Evolutionary conservation across 2,888 invertebrate genomes (phyloP), one percentile per base, ranked within the genome.

Genomic region (Muscina levida): DNA sequence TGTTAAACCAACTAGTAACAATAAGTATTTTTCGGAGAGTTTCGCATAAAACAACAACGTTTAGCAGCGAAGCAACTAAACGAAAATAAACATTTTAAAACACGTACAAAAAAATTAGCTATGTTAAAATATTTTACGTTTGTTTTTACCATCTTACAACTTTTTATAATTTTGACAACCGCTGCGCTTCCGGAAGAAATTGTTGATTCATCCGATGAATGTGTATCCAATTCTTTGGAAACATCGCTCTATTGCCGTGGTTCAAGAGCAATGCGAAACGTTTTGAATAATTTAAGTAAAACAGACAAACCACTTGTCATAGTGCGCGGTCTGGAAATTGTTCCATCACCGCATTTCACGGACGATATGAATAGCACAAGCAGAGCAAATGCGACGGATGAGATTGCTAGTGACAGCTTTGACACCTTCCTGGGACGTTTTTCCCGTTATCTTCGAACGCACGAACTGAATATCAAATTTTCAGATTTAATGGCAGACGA

Each of bases 381-480:
- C 31, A 31, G 11, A 2, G 15, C n/a, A n/a, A 48, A 15, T 3
- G 26, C 1, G 2, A n/a, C n/a, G n/a, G n/a, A n/a, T n/a, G 59
- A 53, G 5, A 56, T 39, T 24, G 76, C 17, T 59, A 11, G 2
- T 39, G 82, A 59, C 42, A 22, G 8, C 15, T 48, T 59, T 17
- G 77, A 83, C 82, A 13, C 81, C 24, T 76, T 89, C n/a, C 83
- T 94, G 72, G 93, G 92, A 6, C 85, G 84, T 17, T 90, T 95
- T 85, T 92, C 94, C 15, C 93, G 92, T 85, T 95, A 95, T 84
- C 89, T 96, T 1, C 92, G 94, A 86, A 94, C 92, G 1, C 94
- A 95, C 83, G 96, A 96, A 87, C 87, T 96, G 15, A 93, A 94
- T 85, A 93, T 96, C 77, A 94, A 93, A 85, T 89, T 96, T 71